Evolutionary conservation across 53 echinoderm and acorn worm genomes (phyloP).

Genomic region (Actinopyga echinites): DNA sequence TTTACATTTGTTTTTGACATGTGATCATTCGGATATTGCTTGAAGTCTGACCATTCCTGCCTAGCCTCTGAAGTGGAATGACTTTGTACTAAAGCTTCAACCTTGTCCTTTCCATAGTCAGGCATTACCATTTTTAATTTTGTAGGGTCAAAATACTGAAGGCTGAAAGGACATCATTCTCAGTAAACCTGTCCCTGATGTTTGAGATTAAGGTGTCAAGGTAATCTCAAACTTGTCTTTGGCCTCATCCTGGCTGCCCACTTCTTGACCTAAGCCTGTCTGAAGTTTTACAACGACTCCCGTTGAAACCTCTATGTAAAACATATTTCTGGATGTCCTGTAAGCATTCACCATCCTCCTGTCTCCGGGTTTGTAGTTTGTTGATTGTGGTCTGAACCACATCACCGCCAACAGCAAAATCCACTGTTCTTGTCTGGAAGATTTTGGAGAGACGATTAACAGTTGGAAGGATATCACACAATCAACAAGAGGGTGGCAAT

Average conservation of each 20-base stretch:
- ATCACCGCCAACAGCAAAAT: neutral
- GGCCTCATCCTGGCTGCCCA: neutral
- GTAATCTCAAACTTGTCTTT: neutral
- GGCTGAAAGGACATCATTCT: neutral
- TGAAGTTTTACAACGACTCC: neutral
- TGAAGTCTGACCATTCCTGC: neutral
- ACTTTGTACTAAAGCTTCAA: neutral
- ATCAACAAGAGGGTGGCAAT: slow-evolving; percentile 40
- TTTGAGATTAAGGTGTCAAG: neutral
- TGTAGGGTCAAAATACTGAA: slow-evolving; percentile 11
- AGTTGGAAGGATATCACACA: slow-evolving; percentile 53
- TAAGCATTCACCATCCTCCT: neutral
- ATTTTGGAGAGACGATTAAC: slow-evolving; percentile 39
- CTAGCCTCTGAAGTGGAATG: neutral
- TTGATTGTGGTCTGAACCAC: neutral
- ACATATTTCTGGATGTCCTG: neutral
- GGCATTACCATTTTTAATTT: neutral
- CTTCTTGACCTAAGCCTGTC: neutral
- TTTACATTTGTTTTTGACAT: neutral
- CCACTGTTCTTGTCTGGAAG: neutral
- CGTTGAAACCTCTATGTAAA: neutral
- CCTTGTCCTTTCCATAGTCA: neutral
- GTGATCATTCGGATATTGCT: neutral
- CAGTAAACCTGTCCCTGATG: slow-evolving; percentile 1
- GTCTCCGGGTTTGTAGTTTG: neutral